Percentiles rank a stretch among this genome's conserved stretches.
Evolutionary conservation across 2,797 vertebrate genomes (phyloP).

Genomic region (Pteronotus mesoamericanus): DNA sequence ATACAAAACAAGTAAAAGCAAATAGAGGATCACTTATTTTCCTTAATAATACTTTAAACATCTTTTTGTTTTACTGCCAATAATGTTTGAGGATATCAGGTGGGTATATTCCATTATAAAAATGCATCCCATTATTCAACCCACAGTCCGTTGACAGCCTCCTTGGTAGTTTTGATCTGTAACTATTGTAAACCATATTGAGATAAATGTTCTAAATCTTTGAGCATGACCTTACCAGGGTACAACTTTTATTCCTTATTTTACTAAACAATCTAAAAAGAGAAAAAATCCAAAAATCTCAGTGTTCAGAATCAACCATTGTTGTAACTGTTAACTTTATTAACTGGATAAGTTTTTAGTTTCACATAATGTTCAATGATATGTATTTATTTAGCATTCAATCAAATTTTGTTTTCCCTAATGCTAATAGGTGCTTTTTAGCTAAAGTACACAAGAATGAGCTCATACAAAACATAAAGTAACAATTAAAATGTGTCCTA

Average conservation of each 20-base stretch:
- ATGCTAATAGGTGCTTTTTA: constrained; percentile 19
- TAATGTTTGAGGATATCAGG: background rate
- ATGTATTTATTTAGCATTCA: constrained; percentile 39
- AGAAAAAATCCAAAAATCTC: background rate
- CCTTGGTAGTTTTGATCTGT: background rate
- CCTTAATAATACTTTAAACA: background rate
- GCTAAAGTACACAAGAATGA: background rate
- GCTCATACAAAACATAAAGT: constrained; percentile 1
- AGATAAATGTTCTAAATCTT: background rate
- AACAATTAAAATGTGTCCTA: constrained; percentile 14
- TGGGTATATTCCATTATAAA: background rate
- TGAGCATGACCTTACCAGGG: background rate
- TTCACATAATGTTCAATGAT: constrained; percentile 9
- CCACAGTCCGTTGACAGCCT: background rate
- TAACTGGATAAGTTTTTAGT: background rate
- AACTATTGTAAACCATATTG: background rate
- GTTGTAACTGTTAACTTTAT: background rate
- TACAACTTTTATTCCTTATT: constrained; percentile 2
- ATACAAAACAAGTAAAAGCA: background rate
- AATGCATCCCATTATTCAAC: background rate
- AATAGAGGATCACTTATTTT: background rate
- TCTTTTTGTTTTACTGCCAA: background rate
- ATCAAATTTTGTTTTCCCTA: constrained; percentile 39
- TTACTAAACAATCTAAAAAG: constrained; percentile 13
- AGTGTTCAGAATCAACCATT: background rate